phyloP scores from a whole-genome alignment of 2,797 vertebrate genomes.

The Naso thynnoides region DNA sequence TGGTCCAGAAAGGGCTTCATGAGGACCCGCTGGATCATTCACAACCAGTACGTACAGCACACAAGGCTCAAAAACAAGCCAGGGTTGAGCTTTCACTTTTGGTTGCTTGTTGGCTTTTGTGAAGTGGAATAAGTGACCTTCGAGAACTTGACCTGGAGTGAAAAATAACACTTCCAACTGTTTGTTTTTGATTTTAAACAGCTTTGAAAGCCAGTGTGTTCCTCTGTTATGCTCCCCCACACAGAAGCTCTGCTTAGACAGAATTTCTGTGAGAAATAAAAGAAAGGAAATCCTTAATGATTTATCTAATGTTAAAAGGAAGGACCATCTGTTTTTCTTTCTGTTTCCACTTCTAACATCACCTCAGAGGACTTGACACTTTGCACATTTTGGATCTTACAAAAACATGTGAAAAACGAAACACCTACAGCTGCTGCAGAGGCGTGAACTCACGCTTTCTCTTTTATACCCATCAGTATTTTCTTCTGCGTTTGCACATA shows the following conservation, averaged over 20 bases:
- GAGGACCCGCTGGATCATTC: slow-evolving; percentile 89
- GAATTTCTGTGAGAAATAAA: background rate
- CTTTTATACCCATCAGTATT: background rate
- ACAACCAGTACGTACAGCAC: slow-evolving; percentile 84
- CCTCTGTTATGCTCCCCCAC: background rate
- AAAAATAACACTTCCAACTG: background rate
- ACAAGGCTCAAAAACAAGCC: background rate
- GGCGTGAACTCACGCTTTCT: slow-evolving; percentile 1
- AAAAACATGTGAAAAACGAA: background rate
- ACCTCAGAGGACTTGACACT: background rate
- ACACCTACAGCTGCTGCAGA: slow-evolving; percentile 18
- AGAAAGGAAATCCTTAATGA: background rate
- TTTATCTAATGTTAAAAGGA: slow-evolving; percentile 3
- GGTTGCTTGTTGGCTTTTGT: background rate
- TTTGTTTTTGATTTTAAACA: background rate
- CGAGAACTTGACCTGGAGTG: background rate
- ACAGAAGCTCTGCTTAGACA: background rate
- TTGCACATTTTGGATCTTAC: background rate
- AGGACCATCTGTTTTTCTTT: background rate
- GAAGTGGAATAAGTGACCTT: background rate
- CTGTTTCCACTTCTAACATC: background rate
- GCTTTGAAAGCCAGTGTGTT: background rate
- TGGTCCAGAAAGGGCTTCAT: slow-evolving; percentile 92
- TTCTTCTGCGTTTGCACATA: too few relatives aligned
- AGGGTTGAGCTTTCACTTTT: background rate